These are phyloP conservation scores for Diachasma alloeum DNA, from an alignment of 1,140 invertebrate genomes.

Conservation along the genomic window DNA sequence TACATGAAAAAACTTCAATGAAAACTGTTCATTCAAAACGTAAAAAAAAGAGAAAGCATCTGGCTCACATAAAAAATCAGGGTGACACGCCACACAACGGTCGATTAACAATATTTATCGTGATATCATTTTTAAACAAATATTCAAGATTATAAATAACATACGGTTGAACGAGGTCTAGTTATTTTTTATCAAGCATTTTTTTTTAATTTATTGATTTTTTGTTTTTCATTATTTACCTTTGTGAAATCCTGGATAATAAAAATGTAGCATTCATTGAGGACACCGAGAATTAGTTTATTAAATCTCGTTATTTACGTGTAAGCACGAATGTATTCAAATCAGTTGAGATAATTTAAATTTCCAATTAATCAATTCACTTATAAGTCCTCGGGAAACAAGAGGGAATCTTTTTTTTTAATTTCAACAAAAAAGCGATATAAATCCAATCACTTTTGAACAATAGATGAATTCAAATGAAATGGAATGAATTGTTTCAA, in stretches of 20 bases:
- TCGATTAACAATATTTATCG: constrained; percentile 10
- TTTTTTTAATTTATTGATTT: constrained; percentile 38
- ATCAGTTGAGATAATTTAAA: neutral
- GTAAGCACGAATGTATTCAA: constrained; percentile 39
- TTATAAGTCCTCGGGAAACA: neutral
- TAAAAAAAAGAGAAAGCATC: constrained; percentile 19
- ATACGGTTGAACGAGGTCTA: constrained; percentile 29
- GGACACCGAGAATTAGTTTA: constrained; percentile 59
- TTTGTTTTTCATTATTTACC: constrained; percentile 52
- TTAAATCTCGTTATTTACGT: constrained; percentile 49
- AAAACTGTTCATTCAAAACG: constrained; percentile 15
- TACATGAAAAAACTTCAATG: constrained; percentile 17
- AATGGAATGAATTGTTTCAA: too few relatives aligned
- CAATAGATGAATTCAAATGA: too few relatives aligned
- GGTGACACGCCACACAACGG: constrained; percentile 27
- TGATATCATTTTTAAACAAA: neutral
- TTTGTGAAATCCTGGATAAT: constrained; percentile 66
- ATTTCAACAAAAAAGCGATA: neutral
- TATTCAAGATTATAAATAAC: constrained; percentile 21
- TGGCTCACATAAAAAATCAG: constrained; percentile 27
- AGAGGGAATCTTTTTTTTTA: neutral
- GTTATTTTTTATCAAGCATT: constrained; percentile 38
- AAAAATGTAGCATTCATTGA: constrained; percentile 65
- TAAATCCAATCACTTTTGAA: too few relatives aligned
- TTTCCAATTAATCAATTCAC: neutral